A percentile compares a stretch with the other conserved stretches of the same genome.
Conservation (phyloP, 2,113 vertebrate genomes). For the Hylia prasina region DNA sequence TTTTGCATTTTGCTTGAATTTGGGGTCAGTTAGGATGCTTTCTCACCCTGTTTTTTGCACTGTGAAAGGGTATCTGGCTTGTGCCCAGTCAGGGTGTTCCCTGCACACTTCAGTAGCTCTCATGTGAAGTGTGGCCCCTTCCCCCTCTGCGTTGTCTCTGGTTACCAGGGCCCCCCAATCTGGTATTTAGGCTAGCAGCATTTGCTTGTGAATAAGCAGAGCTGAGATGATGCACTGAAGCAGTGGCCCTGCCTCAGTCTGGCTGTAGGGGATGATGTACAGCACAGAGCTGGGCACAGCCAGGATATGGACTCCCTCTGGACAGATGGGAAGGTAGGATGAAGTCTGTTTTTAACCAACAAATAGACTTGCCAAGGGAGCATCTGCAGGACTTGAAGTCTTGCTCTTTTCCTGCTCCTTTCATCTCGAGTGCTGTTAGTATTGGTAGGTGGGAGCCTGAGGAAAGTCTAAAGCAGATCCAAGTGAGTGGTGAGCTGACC, state of each 20-base stretch:
- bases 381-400: background rate
- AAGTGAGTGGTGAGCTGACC: background rate
- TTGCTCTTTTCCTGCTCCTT: background rate
- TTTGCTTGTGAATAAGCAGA: conserved; percentile 70
- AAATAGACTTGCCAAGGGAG: background rate
- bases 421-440: background rate
- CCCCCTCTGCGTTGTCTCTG: background rate
- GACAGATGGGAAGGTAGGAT: background rate
- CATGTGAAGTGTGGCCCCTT: background rate
- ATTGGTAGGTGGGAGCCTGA: background rate
- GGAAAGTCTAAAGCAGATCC: background rate
- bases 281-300: background rate
- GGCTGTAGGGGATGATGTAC: background rate
- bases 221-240: conserved; percentile 8
- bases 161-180: conserved; percentile 67
- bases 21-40: background rate
- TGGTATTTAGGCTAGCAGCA: conserved; percentile 62
- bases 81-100: background rate
- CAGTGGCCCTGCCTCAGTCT: conserved; percentile 16
- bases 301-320: background rate
- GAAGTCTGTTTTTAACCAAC: background rate
- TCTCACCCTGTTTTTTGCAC: background rate
- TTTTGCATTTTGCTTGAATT: background rate
- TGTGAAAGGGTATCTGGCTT: background rate
- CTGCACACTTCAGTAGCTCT: conserved; percentile 20